Percentiles rank a stretch among this genome's conserved stretches.
phyloP scores from a whole-genome alignment of 2,113 vertebrate species.

The Glaucidium brasilianum region DNA sequence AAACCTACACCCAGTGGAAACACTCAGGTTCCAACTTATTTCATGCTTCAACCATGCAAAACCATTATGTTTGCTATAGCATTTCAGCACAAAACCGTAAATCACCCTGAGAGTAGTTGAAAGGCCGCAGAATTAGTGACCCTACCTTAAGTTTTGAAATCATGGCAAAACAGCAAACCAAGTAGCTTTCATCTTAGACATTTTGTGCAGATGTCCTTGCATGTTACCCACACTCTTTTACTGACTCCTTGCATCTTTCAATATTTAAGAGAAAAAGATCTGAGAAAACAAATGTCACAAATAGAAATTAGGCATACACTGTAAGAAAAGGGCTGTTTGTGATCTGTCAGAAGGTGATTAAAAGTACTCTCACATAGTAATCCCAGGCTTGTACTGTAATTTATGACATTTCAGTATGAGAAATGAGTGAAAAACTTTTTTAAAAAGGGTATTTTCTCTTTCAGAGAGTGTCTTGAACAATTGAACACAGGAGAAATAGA shows the following conservation, averaged over 20 bases:
- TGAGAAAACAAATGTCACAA: neutral
- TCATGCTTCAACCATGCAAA: constrained; percentile 52
- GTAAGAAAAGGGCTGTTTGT: neutral
- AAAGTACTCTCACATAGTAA: neutral
- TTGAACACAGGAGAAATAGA: neutral
- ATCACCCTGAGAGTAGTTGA: constrained; percentile 11
- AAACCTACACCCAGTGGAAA: neutral
- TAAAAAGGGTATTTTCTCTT: neutral
- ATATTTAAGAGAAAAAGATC: neutral
- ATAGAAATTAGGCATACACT: neutral
- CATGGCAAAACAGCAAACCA: neutral
- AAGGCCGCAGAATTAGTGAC: constrained; percentile 25
- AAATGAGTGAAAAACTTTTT: neutral
- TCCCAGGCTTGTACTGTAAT: neutral
- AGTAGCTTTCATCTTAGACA: neutral
- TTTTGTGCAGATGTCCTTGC: neutral
- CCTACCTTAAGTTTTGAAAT: constrained; percentile 21
- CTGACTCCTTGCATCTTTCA: neutral
- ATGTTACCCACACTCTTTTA: neutral
- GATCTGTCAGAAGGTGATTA: neutral
- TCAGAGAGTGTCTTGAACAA: neutral
- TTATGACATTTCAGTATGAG: neutral
- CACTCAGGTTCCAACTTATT: constrained; percentile 25
- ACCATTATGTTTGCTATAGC: constrained; percentile 23
- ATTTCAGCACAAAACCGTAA: constrained; percentile 36